phyloP scores from a whole-genome alignment of 2,888 invertebrate species.

The Cantharis flavilabris region DNA sequence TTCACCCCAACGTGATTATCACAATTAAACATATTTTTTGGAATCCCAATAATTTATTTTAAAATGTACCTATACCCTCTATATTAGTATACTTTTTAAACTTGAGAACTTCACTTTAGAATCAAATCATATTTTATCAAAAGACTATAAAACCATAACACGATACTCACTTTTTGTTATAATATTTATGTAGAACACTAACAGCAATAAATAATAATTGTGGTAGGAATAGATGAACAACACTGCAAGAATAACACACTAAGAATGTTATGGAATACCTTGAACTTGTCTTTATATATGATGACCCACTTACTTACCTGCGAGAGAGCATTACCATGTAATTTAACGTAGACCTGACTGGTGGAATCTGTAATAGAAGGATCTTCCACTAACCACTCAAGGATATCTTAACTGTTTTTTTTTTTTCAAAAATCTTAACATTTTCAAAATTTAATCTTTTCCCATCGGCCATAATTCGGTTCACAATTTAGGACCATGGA shows the following conservation, averaged over 20 bases:
- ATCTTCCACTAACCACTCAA: background rate
- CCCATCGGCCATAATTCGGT: background rate
- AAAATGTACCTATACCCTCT: too few species aligned
- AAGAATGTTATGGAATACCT: conserved; percentile 65
- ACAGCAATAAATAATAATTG: background rate
- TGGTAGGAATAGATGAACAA: conserved; percentile 13
- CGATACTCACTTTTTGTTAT: conserved; percentile 9
- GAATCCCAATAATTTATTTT: background rate
- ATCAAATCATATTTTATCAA: background rate
- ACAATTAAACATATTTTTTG: background rate
- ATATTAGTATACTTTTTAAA: too few species aligned
- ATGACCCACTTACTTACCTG: conserved; percentile 70
- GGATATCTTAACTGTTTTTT: background rate
- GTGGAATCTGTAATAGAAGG: conserved; percentile 9
- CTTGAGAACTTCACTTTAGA: background rate
- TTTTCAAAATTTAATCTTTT: background rate
- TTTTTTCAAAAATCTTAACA: background rate
- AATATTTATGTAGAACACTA: conserved; percentile 12
- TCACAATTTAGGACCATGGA: background rate
- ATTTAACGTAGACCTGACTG: conserved; percentile 18
- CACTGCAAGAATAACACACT: conserved; percentile 45
- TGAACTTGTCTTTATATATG: conserved; percentile 83
- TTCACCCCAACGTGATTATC: background rate
- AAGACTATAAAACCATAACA: background rate
- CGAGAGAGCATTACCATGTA: conserved; percentile 33